Percentiles rank a stretch among this genome's conserved stretches.
phyloP scores from a whole-genome alignment of 2,113 vertebrate genomes.

The Sturnira hondurensis region DNA sequence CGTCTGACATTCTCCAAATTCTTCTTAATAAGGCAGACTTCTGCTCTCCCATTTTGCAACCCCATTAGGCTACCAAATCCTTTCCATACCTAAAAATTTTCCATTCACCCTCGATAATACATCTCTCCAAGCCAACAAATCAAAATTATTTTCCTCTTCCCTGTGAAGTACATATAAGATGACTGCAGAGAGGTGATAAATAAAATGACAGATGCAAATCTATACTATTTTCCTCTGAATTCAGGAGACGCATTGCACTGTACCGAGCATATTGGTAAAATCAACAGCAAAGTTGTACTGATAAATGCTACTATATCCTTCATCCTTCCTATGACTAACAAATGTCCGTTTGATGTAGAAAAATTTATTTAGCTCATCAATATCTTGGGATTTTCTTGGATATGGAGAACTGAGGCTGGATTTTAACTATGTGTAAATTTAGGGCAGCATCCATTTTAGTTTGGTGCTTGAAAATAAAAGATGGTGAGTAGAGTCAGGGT shows the following conservation, averaged over 20 bases:
- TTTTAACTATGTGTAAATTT: constrained; percentile 63
- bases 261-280: constrained; percentile 49
- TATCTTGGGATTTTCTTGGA: constrained; percentile 66
- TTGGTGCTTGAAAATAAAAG: constrained; percentile 22
- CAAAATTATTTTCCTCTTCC: constrained; percentile 63
- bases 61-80: constrained; percentile 16
- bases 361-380: constrained; percentile 65
- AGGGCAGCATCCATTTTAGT: constrained; percentile 56
- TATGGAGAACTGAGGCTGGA: constrained; percentile 45
- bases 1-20: not conserved
- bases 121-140: constrained; percentile 63
- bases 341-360: constrained; percentile 43
- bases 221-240: constrained; percentile 39
- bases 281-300: constrained; percentile 21
- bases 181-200: constrained; percentile 62
- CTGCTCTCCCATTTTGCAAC: not conserved
- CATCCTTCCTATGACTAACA: not conserved
- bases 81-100: constrained; percentile 43
- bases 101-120: not conserved
- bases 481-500: not conserved
- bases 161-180: constrained; percentile 31
- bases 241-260: constrained; percentile 38
- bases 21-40: not conserved
- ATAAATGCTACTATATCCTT: constrained; percentile 28
- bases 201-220: constrained; percentile 69